Evolutionary conservation across 2,113 vertebrate genomes (phyloP), one percentile per base, ranked within the genome.

Genomic region (Melanerpes formicivorus): DNA sequence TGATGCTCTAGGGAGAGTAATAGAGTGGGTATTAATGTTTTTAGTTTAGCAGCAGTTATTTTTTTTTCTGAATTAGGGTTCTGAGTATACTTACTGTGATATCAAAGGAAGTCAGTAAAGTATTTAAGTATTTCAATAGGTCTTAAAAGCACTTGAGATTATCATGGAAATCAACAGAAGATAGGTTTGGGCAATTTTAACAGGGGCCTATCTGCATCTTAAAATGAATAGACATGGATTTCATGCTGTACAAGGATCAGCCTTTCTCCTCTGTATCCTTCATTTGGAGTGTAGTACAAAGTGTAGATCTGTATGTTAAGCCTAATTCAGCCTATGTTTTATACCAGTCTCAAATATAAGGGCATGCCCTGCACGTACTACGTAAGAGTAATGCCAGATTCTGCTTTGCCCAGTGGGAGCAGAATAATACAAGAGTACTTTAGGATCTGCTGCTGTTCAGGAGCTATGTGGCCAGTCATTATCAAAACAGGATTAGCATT

Each of bases 11-110:
- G 22, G 13, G 67, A 73, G 46, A 87, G 27, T 70, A 76, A 75
- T 46, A 89, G 27, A 76, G 22, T 64, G 52, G 18, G 10, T 90
- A 52, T 66, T 88, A 73, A 81, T 44, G 13, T 30, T 81, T 44
- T 50, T 63, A 32, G 52, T 79, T 82, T 80, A 87, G 66, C 66
- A 79, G 11, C 22, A 90, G 34, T 42, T 32, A 34, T 87, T 93
- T 80, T 95, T 87, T 93, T 80, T 95, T 87, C 67, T 71, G 59
- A 81, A 84, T 84, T 62, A 91, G 15, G 9, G 25, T 73, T 87
- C 50, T 84, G 46, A 66, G 29, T 59, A 26, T 37, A 73, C 21
- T 76, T 70, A 76, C 19, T 18, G 18, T 55, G n/a, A 22, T 76
- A 63, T 30, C 7, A n/a, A 90, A 90, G 14, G 44, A 73, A 90